Evolutionary conservation across 2,113 vertebrate species (phyloP).

Genomic region (Brachyhypopomus gauderio): DNA sequence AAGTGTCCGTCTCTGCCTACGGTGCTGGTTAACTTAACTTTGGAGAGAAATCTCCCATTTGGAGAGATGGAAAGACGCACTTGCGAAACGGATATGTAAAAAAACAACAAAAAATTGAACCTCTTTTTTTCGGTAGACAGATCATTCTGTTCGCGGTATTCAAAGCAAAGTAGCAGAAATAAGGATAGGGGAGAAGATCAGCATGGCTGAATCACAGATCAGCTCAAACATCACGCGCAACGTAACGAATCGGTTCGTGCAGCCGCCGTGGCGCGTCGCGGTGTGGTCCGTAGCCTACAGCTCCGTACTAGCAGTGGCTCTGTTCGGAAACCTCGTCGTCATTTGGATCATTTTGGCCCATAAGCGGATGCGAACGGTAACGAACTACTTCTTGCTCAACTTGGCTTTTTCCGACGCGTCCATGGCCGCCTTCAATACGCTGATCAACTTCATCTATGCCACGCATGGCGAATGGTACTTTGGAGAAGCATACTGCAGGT

Average conservation of each 20-base stretch:
- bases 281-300: slow-evolving; percentile 84
- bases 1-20: no score
- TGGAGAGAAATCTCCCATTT: no score
- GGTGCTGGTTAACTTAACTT: no score
- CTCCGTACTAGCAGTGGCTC: slow-evolving; percentile 78
- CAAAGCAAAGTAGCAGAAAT: no score
- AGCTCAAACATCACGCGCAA: slow-evolving; percentile 61
- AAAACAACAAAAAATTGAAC: no score
- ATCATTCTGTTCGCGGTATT: no score
- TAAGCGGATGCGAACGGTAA: slow-evolving; percentile 85
- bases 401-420: slow-evolving; percentile 85
- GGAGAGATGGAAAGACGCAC: no score
- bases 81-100: no score
- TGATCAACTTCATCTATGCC: slow-evolving; percentile 85
- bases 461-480: slow-evolving; percentile 87
- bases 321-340: slow-evolving; percentile 83
- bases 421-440: slow-evolving; percentile 85
- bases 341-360: slow-evolving; percentile 89
- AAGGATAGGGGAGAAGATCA: not conserved
- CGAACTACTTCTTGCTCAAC: slow-evolving; percentile 86
- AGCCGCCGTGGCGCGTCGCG: slow-evolving; percentile 83
- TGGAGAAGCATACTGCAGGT: slow-evolving; percentile 83
- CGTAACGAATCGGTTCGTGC: slow-evolving; percentile 82
- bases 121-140: no score
- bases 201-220: slow-evolving; percentile 36